These are phyloP conservation scores for Cairina moschata DNA, from an alignment of 2,113 vertebrate species.

Conservation along the genomic window DNA sequence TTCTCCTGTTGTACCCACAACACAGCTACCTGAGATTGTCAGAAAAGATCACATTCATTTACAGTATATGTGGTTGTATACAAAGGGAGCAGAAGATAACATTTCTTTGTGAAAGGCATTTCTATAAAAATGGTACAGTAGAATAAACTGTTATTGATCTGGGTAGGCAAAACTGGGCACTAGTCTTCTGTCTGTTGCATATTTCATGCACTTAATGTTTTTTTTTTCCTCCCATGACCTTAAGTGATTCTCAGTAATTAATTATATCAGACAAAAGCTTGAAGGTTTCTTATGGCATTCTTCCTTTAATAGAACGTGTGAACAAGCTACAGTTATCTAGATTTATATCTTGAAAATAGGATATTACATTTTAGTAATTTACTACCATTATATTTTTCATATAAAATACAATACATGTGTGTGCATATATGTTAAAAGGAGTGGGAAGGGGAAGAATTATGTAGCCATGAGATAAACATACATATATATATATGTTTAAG, in stretches of 20 bases:
- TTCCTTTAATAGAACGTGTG: not conserved
- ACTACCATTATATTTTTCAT: not conserved
- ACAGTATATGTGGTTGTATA: not conserved
- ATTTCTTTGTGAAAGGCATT: not conserved
- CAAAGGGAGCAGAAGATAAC: slow-evolving; percentile 19
- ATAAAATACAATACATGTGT: not conserved
- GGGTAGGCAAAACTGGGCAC: not conserved
- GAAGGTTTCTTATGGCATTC: not conserved
- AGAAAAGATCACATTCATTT: not conserved
- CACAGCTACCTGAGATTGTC: slow-evolving; percentile 18
- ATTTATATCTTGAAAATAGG: not conserved
- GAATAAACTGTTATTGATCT: slow-evolving; percentile 46
- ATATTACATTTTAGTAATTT: not conserved
- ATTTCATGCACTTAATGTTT: slow-evolving; percentile 10
- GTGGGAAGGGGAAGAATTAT: not conserved
- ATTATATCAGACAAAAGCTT: not conserved
- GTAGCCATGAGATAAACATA: not conserved
- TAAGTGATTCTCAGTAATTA: slow-evolving; percentile 14
- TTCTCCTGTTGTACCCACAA: not conserved
- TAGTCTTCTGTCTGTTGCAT: not conserved
- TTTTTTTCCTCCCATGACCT: not conserved
- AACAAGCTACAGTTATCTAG: not conserved
- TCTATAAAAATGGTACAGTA: slow-evolving; percentile 26
- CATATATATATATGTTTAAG: not conserved
- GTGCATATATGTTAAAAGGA: not conserved